A percentile compares a stretch with the other conserved stretches of the same genome.
Evolutionary conservation across 2,888 invertebrate genomes (phyloP).

Genomic region (Conchocele bisecta): DNA sequence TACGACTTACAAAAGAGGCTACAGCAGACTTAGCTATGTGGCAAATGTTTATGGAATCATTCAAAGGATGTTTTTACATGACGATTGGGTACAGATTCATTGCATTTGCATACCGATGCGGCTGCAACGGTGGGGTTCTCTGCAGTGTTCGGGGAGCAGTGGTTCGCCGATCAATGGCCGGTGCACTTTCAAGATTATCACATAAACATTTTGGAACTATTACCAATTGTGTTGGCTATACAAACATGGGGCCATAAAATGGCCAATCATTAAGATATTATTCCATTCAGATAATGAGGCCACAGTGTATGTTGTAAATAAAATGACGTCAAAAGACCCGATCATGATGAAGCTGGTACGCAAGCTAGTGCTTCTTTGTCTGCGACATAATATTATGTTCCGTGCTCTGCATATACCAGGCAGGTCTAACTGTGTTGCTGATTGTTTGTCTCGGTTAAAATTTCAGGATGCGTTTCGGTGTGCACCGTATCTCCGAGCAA

Average conservation of each 20-base stretch:
- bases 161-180: constrained; percentile 11
- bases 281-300: constrained; percentile 32
- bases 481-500: no score
- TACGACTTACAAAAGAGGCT: constrained; percentile 18
- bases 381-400: constrained; percentile 6
- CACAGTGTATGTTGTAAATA: constrained; percentile 19
- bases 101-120: constrained; percentile 31
- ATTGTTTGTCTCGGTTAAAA: constrained; percentile 13
- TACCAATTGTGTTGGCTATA: constrained; percentile 13
- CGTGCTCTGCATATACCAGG: neutral
- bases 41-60: constrained; percentile 20
- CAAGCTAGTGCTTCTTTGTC: neutral
- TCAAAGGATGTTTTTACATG: constrained; percentile 50
- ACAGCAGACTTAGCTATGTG: constrained; percentile 34
- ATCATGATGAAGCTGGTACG: no score
- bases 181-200: neutral
- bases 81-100: constrained; percentile 25
- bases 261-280: constrained; percentile 32
- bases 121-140: constrained; percentile 28
- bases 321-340: constrained; percentile 1
- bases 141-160: constrained; percentile 22
- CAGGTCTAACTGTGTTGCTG: neutral
- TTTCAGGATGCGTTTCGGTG: neutral
- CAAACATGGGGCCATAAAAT: constrained; percentile 38
- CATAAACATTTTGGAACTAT: no score